These are phyloP conservation scores for Cyanocitta stelleri DNA, from an alignment of 2,113 vertebrate genomes.

Conservation along the genomic window DNA sequence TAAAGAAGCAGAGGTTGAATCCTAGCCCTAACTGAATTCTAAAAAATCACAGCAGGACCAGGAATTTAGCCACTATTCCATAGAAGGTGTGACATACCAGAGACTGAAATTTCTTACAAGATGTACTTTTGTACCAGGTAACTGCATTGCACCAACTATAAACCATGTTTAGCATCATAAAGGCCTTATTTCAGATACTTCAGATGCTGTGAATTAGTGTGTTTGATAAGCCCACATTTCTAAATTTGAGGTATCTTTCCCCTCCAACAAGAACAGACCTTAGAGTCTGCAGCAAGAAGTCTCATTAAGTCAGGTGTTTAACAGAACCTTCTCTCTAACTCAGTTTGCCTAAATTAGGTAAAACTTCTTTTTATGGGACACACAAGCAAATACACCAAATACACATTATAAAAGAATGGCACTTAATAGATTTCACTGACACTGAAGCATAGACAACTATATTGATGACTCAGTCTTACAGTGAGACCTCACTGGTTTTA, in stretches of 20 bases:
- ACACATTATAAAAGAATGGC: neutral
- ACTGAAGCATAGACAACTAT: neutral
- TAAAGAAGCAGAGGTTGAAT: neutral
- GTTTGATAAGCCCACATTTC: neutral
- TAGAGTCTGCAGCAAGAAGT: neutral
- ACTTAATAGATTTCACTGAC: neutral
- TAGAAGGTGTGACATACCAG: neutral
- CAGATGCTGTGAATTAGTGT: neutral
- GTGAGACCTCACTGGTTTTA: neutral
- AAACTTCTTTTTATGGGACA: neutral
- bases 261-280: neutral
- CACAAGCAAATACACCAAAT: neutral
- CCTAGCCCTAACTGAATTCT: neutral
- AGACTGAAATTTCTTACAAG: neutral
- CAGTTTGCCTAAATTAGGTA: neutral
- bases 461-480: neutral
- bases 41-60: neutral
- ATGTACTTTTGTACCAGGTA: neutral
- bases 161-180: neutral
- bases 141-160: neutral
- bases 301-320: neutral
- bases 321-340: neutral
- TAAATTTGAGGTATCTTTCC: neutral
- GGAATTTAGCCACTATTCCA: neutral
- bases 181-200: neutral